phyloP scores from a whole-genome alignment of 2,888 invertebrate species.

The Calliscelio sp. region DNA sequence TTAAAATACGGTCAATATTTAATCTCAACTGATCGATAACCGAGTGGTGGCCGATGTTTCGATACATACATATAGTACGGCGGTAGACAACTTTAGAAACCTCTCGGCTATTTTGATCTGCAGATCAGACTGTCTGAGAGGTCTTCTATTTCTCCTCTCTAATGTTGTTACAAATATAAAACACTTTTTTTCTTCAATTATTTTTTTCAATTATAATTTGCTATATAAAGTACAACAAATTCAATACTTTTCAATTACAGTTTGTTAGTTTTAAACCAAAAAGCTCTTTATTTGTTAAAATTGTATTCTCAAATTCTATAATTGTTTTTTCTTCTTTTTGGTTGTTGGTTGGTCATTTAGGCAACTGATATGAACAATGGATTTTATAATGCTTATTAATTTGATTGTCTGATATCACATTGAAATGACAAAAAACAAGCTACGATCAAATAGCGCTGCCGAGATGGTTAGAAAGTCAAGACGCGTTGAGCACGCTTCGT shows the following conservation, averaged over 20 bases:
- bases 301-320: not conserved
- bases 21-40: conserved; percentile 51
- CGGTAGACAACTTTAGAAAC: conserved; percentile 48
- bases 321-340: no score
- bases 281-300: conserved; percentile 58
- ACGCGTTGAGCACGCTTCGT: conserved; percentile 67
- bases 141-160: no score
- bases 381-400: conserved; percentile 47
- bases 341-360: conserved; percentile 4
- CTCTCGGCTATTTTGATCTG: conserved; percentile 46
- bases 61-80: conserved; percentile 50
- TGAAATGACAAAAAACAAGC: conserved; percentile 56
- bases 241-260: no score
- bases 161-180: no score
- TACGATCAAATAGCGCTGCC: conserved; percentile 51
- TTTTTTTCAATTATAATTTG: no score
- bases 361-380: not conserved
- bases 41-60: conserved; percentile 52
- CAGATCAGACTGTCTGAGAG: no score
- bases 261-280: no score
- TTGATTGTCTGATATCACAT: conserved; percentile 45
- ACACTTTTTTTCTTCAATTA: no score
- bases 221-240: no score
- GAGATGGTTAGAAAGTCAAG: conserved; percentile 68
- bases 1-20: conserved; percentile 64